Conservation (phyloP, 2,113 vertebrate genomes). For the Numida meleagris region DNA sequence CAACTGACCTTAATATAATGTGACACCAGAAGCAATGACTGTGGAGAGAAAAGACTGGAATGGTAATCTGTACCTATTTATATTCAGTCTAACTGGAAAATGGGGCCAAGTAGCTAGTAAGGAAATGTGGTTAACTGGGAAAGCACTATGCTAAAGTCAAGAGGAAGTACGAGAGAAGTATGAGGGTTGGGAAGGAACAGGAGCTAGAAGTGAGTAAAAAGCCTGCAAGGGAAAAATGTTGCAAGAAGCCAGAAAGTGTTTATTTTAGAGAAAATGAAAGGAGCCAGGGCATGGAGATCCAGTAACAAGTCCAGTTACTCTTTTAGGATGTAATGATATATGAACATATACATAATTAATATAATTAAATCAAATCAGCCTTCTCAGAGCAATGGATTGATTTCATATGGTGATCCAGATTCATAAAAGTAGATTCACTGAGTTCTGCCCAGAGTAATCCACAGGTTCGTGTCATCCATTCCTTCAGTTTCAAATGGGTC, state of each 20-base stretch:
- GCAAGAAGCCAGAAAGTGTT: not conserved
- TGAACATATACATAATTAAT: not conserved
- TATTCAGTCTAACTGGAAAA: not conserved
- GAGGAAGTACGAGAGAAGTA: not conserved
- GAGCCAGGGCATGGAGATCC: not conserved
- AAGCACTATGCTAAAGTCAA: not conserved
- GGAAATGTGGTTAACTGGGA: constrained; percentile 21
- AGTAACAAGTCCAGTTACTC: not conserved
- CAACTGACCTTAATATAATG: not conserved
- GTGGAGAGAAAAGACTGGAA: not conserved
- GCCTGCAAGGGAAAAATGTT: not conserved
- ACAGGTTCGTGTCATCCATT: not conserved
- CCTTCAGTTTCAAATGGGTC: not conserved
- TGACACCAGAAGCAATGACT: not conserved
- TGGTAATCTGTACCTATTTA: not conserved
- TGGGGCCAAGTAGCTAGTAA: not conserved
- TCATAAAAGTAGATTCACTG: rapidly evolving
- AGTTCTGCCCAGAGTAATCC: not conserved
- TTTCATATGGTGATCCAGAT: not conserved
- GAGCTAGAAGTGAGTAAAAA: not conserved
- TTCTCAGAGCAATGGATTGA: not conserved
- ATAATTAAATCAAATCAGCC: not conserved
- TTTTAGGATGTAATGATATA: not conserved
- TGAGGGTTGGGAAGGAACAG: not conserved
- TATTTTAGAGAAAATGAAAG: not conserved